These are phyloP conservation scores for Chlamydotis undulata DNA, from an alignment of 2,113 vertebrate genomes.

Conservation along the genomic window DNA sequence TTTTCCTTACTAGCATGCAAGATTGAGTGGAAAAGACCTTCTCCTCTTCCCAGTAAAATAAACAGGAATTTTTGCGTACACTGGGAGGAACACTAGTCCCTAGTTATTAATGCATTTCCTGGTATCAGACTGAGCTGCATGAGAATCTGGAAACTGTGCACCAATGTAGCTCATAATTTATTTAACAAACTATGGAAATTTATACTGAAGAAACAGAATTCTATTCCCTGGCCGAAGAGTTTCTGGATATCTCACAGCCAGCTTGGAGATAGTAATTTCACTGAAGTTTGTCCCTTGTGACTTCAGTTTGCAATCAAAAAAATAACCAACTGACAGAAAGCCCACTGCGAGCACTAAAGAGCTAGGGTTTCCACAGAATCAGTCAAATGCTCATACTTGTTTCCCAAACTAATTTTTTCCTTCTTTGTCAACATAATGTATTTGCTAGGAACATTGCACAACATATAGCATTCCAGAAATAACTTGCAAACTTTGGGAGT, in stretches of 20 bases:
- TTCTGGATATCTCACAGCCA: not conserved
- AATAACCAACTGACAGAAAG: not conserved
- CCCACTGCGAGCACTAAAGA: not conserved
- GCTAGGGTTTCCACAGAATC: not conserved
- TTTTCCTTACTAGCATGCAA: not conserved
- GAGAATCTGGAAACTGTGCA: not conserved
- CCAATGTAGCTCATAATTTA: not conserved
- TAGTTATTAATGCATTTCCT: slow-evolving; percentile 1
- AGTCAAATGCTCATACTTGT: not conserved
- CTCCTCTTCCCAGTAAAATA: not conserved
- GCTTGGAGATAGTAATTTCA: not conserved
- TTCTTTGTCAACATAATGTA: not conserved
- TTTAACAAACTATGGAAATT: not conserved
- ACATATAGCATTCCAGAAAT: not conserved
- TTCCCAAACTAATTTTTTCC: not conserved
- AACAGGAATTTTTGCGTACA: not conserved
- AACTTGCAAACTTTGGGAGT: not conserved
- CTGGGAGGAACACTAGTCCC: not conserved
- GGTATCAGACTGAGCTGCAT: not conserved
- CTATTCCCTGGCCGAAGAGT: not conserved
- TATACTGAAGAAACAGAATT: not conserved
- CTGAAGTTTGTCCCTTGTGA: fast-evolving
- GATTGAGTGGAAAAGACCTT: not conserved
- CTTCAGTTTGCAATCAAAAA: not conserved
- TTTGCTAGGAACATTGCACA: not conserved